A percentile compares a stretch with the other conserved stretches of the same genome.
These are phyloP conservation scores for Spheniscus mendiculus DNA, from an alignment of 2,113 vertebrate species.

Conservation along the genomic window DNA sequence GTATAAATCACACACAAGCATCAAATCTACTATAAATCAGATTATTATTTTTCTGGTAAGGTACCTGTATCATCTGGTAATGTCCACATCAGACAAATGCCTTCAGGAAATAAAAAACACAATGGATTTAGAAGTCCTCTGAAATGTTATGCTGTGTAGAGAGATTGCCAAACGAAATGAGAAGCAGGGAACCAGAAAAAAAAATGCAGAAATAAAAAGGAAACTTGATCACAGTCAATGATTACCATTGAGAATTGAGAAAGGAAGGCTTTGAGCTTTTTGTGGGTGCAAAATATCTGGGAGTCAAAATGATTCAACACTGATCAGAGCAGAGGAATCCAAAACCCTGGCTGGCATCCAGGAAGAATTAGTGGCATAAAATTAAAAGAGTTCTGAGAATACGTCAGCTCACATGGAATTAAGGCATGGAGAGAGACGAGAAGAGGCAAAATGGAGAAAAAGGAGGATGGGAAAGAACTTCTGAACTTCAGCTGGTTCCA, in stretches of 20 bases:
- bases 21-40: conserved; percentile 3
- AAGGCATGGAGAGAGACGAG: not conserved
- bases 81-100: not conserved
- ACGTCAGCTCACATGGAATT: not conserved
- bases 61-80: conserved; percentile 6
- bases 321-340: not conserved
- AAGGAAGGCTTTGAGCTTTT: not conserved
- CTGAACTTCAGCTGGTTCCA: not conserved
- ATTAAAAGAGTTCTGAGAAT: not conserved
- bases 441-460: not conserved
- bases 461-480: not conserved
- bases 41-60: not conserved
- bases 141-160: not conserved
- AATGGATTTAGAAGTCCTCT: not conserved
- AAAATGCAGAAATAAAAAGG: not conserved
- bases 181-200: not conserved
- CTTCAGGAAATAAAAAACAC: not conserved
- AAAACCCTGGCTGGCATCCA: not conserved
- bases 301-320: not conserved
- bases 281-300: not conserved
- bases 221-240: not conserved
- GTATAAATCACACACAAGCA: not conserved
- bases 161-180: not conserved
- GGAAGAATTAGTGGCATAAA: not conserved
- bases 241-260: not conserved